Evolutionary conservation across 2,113 vertebrate genomes (phyloP).

Genomic region (Neoarius graeffei): DNA sequence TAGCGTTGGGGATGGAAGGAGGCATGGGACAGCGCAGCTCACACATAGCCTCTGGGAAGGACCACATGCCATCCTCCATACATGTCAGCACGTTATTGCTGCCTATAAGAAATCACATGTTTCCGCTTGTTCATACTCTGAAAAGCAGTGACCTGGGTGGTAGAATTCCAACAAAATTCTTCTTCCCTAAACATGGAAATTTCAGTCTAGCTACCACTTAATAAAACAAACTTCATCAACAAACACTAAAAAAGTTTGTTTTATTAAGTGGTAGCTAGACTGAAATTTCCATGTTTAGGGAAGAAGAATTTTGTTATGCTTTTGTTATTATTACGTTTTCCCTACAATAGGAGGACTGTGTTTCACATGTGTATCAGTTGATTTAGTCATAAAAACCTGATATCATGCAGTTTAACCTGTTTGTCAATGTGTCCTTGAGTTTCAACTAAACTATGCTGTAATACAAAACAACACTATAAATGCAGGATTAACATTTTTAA

Average conservation of each 20-base stretch:
- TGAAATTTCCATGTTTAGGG: background rate
- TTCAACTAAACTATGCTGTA: background rate
- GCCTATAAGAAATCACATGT: constrained; percentile 68
- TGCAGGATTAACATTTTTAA: background rate
- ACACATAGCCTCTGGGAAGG: constrained; percentile 93
- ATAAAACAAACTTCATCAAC: background rate
- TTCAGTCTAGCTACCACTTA: background rate
- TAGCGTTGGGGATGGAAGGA: constrained; percentile 83
- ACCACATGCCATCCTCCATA: constrained; percentile 95
- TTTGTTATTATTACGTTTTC: background rate
- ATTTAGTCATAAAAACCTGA: background rate
- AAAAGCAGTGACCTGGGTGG: background rate
- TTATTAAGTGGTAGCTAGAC: background rate
- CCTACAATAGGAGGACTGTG: background rate
- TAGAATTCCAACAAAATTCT: background rate
- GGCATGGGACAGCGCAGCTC: constrained; percentile 92
- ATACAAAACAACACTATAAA: background rate
- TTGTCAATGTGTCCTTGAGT: background rate
- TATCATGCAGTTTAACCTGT: background rate
- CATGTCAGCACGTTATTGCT: constrained; percentile 90
- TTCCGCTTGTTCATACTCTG: background rate
- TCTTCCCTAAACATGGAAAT: background rate
- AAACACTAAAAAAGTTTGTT: background rate
- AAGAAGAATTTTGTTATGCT: background rate
- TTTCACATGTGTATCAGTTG: background rate